Percentiles rank a stretch among this genome's conserved stretches.
These are phyloP conservation scores for Chrysolina oricalcia DNA, from an alignment of 2,888 invertebrate genomes.

Conservation along the genomic window DNA sequence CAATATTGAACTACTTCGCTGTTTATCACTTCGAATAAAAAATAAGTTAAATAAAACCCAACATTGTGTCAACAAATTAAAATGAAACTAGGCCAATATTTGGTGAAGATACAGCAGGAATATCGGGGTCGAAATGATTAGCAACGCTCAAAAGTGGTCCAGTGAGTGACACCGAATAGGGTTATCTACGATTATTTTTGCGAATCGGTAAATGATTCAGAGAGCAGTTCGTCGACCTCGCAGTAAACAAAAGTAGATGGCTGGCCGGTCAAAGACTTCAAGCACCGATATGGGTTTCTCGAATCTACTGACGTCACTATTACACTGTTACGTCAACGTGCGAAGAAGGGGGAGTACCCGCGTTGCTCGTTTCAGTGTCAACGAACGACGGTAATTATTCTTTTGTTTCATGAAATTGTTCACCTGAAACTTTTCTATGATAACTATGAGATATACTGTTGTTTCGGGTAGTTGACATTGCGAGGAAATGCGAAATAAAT, in stretches of 20 bases:
- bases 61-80: constrained; percentile 33
- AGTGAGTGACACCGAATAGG: constrained; percentile 62
- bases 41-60: constrained; percentile 40
- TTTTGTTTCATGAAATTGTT: constrained; percentile 22
- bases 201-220: constrained; percentile 59
- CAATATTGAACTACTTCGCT: constrained; percentile 34
- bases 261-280: constrained; percentile 66
- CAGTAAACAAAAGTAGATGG: constrained; percentile 38
- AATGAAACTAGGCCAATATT: constrained; percentile 46
- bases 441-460: too few relatives aligned
- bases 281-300: constrained; percentile 67
- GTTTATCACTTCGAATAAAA: constrained; percentile 31
- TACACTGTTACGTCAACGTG: constrained; percentile 63
- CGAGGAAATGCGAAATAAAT: too few relatives aligned
- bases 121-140: constrained; percentile 56
- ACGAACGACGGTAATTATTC: constrained; percentile 51
- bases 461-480: too few relatives aligned
- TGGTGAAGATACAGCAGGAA: constrained; percentile 45
- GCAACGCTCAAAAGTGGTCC: constrained; percentile 53
- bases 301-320: constrained; percentile 66
- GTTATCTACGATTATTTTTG: constrained; percentile 63
- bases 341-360: constrained; percentile 54
- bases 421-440: background rate
- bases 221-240: constrained; percentile 50
- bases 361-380: constrained; percentile 61